Evolutionary conservation across 2,113 vertebrate genomes (phyloP).

Genomic region (Anolis carolinensis): DNA sequence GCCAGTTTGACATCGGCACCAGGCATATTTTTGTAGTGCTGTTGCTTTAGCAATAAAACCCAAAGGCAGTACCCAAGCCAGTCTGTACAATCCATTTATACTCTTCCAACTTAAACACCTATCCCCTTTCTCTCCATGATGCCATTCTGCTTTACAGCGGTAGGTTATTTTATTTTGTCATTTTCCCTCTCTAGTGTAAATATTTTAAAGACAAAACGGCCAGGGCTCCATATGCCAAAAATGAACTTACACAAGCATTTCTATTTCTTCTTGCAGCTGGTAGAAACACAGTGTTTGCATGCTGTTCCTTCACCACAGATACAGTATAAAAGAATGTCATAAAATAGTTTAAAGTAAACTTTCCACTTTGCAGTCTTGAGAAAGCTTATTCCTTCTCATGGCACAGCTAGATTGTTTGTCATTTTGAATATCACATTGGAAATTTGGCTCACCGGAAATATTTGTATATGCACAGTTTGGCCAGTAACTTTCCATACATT

Average conservation of each 20-base stretch:
- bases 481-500: too few relatives aligned
- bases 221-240: constrained; percentile 54
- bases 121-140: neutral
- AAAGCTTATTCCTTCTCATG: neutral
- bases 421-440: neutral
- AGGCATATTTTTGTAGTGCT: constrained; percentile 27
- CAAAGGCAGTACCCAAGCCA: constrained; percentile 53
- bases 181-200: constrained; percentile 54
- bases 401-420: neutral
- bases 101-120: constrained; percentile 50
- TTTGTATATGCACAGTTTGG: neutral
- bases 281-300: neutral
- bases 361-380: neutral
- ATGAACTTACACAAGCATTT: constrained; percentile 30
- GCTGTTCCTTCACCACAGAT: neutral
- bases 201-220: constrained; percentile 63
- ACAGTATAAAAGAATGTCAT: neutral
- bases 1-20: constrained; percentile 38
- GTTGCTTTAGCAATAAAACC: constrained; percentile 55
- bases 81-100: constrained; percentile 51
- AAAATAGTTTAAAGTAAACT: neutral
- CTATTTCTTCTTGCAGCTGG: constrained; percentile 10
- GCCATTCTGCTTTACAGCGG: constrained; percentile 35
- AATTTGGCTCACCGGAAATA: neutral
- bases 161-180: constrained; percentile 39